Conservation (phyloP, 2,797 vertebrate genomes). For the Acanthopagrus latus region DNA sequence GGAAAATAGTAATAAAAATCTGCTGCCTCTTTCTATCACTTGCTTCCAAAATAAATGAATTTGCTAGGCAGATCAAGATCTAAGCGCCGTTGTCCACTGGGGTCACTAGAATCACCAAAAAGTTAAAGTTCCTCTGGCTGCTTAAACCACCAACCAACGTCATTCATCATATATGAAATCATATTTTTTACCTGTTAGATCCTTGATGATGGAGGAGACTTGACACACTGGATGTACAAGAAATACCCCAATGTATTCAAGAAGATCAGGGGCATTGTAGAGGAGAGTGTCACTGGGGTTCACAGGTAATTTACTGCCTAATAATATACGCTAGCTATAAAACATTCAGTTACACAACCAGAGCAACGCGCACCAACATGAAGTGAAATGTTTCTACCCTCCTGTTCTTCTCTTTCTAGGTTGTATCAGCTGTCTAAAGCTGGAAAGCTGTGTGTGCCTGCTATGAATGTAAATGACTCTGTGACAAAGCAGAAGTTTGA, state of each 20-base stretch:
- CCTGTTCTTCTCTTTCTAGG: conserved; percentile 75
- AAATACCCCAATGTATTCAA: conserved; percentile 96
- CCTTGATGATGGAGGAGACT: conserved; percentile 95
- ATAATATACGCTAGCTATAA: not conserved
- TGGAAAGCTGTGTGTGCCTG: conserved; percentile 94
- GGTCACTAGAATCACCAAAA: too few relatives aligned
- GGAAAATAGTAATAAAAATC: too few relatives aligned
- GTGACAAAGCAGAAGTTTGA: conserved; percentile 99
- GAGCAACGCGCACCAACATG: not conserved
- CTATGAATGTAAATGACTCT: conserved; percentile 97
- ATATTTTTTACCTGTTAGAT: conserved; percentile 83
- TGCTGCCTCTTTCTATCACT: too few relatives aligned
- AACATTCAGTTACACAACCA: not conserved
- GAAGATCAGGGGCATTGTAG: conserved; percentile 96
- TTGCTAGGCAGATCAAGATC: too few relatives aligned
- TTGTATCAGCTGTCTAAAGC: conserved; percentile 97
- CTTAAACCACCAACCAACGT: too few relatives aligned
- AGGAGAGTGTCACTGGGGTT: conserved; percentile 97
- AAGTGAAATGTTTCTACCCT: conserved; percentile 1
- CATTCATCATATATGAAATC: not conserved
- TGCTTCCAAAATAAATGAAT: too few relatives aligned
- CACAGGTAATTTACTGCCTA: conserved; percentile 87
- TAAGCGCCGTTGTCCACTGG: too few relatives aligned
- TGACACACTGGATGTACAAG: conserved; percentile 98
- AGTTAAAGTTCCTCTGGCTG: too few relatives aligned